Percentiles rank a stretch among this genome's conserved stretches.
Conservation (phyloP, 2,797 vertebrate genomes). For the Mormyrops boulengeri region DNA sequence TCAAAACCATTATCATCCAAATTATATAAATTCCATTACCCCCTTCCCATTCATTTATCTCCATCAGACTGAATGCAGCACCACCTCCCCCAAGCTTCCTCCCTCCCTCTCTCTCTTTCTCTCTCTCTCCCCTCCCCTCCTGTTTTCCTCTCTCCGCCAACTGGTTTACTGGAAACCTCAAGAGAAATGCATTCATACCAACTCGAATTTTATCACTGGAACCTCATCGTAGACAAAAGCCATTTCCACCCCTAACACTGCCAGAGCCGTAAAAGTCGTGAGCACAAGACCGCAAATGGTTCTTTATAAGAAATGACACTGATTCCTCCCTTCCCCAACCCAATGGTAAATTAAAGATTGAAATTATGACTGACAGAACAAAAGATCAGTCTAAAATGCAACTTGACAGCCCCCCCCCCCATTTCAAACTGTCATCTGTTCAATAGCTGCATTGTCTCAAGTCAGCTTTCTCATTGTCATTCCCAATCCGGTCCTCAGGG, state of each 20-base stretch:
- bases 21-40: constrained; percentile 20
- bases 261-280: neutral
- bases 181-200: neutral
- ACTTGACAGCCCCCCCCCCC: neutral
- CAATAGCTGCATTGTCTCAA: neutral
- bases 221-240: neutral
- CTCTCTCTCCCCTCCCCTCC: neutral
- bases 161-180: neutral
- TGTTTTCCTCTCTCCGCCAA: neutral
- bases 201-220: neutral
- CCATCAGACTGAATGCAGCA: constrained; percentile 9
- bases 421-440: constrained; percentile 28
- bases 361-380: neutral
- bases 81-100: neutral
- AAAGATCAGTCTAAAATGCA: neutral
- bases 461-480: neutral
- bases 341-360: neutral
- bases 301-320: neutral
- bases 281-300: neutral
- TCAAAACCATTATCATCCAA: constrained; percentile 13
- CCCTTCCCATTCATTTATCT: constrained; percentile 7
- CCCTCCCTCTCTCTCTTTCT: neutral
- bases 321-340: neutral
- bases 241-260: neutral
- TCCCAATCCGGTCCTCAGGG: neutral